Conservation (phyloP, 2,888 invertebrate species). For the Cheilosia urbana region DNA sequence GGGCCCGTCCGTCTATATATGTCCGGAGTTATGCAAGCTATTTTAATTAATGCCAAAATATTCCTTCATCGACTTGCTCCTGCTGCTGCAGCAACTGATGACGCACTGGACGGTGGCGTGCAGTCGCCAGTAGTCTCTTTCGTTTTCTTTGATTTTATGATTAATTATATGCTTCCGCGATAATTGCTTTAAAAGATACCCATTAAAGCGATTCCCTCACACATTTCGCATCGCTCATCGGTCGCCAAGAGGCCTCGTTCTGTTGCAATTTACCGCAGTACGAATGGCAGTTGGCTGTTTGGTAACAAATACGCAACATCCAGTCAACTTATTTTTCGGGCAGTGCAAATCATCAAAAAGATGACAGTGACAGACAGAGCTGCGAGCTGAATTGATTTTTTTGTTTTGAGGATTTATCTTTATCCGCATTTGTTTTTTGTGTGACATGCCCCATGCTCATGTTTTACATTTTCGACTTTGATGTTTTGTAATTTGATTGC, state of each 20-base stretch:
- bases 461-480: slow-evolving; percentile 59
- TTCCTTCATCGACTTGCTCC: slow-evolving; percentile 33
- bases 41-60: slow-evolving; percentile 71
- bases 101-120: slow-evolving; percentile 35
- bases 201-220: slow-evolving; percentile 68
- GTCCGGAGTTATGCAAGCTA: slow-evolving; percentile 54
- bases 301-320: slow-evolving; percentile 43
- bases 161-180: slow-evolving; percentile 73
- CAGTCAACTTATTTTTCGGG: slow-evolving; percentile 5
- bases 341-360: slow-evolving; percentile 34
- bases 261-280: background rate
- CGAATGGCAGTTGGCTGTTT: background rate
- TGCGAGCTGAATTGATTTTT: slow-evolving; percentile 24
- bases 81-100: slow-evolving; percentile 11
- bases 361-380: slow-evolving; percentile 55
- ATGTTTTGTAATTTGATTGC: no score
- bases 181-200: slow-evolving; percentile 74
- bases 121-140: slow-evolving; percentile 25
- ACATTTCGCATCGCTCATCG: slow-evolving; percentile 40
- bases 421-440: slow-evolving; percentile 32
- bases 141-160: slow-evolving; percentile 68
- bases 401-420: slow-evolving; percentile 51
- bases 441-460: background rate
- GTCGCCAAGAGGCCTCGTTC: background rate
- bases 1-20: background rate